Percentiles rank a stretch among this genome's conserved stretches.
Evolutionary conservation across 2,797 vertebrate genomes (phyloP).

Genomic region (Sarcoramphus papa): DNA sequence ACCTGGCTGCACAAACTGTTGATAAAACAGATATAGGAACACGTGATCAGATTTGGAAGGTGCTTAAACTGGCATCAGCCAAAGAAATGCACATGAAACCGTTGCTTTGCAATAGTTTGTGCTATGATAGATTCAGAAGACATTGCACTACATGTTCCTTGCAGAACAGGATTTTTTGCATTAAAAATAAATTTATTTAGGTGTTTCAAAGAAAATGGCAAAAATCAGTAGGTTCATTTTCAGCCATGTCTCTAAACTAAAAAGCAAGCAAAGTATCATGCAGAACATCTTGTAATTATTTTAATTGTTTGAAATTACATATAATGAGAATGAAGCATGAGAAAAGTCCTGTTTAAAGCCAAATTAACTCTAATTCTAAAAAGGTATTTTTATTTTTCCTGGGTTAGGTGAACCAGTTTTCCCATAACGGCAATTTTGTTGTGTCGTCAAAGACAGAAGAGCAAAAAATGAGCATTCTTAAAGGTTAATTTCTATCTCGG

Average conservation of each 20-base stretch:
- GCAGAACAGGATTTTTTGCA: background rate
- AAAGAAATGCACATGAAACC: background rate
- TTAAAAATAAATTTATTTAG: background rate
- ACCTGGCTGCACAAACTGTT: background rate
- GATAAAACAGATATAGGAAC: background rate
- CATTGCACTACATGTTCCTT: background rate
- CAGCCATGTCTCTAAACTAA: background rate
- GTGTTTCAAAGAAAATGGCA: background rate
- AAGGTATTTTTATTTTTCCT: background rate
- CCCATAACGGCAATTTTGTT: background rate
- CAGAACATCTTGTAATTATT: background rate
- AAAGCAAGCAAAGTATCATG: background rate
- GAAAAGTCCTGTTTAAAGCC: background rate
- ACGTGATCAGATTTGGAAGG: background rate
- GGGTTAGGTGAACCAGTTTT: background rate
- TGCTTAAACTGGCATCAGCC: background rate
- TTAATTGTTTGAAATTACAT: background rate
- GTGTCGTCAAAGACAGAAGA: background rate
- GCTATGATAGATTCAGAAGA: background rate
- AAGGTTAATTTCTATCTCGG: background rate
- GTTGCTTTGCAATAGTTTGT: background rate
- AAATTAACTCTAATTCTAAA: background rate
- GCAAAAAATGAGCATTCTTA: background rate
- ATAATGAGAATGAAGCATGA: background rate
- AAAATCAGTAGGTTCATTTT: background rate